Conservation (phyloP, 2,797 vertebrate genomes). For the Adelosebastes latens region DNA sequence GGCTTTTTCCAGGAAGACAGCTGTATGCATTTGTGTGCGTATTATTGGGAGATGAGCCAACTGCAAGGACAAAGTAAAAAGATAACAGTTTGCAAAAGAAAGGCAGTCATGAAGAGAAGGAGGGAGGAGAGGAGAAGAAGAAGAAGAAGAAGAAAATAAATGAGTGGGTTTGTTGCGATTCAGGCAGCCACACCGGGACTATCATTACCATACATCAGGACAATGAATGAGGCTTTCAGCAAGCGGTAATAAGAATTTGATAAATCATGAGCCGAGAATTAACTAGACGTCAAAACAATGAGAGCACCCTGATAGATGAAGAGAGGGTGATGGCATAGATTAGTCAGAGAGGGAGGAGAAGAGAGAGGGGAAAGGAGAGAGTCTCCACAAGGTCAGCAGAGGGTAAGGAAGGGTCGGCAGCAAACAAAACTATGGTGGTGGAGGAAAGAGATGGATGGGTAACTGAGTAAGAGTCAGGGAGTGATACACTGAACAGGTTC, state of each 20-base stretch:
- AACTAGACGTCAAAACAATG: conserved; percentile 99
- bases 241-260: conserved; percentile 99
- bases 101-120: conserved; percentile 29
- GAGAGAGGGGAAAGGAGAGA: conserved; percentile 27
- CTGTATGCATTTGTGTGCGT: conserved; percentile 8
- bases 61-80: conserved; percentile 40
- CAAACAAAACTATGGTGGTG: not conserved
- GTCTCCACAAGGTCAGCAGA: conserved; percentile 68
- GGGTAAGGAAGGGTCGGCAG: conserved; percentile 8
- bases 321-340: conserved; percentile 92
- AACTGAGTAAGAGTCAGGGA: conserved; percentile 22
- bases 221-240: conserved; percentile 99
- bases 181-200: conserved; percentile 87
- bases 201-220: conserved; percentile 99
- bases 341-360: conserved; percentile 82
- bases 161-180: conserved; percentile 83
- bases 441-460: conserved; percentile 6
- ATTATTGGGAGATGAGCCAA: conserved; percentile 29
- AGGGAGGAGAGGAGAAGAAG: conserved; percentile 37
- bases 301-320: conserved; percentile 99
- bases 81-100: conserved; percentile 55
- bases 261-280: conserved; percentile 99
- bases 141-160: conserved; percentile 56
- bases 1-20: conserved; percentile 4
- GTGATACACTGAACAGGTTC: conserved; percentile 8